Evolutionary conservation across 2,888 invertebrate species (phyloP), one percentile per base, ranked within the genome.

Genomic region (Leptodirus hochenwartii): DNA sequence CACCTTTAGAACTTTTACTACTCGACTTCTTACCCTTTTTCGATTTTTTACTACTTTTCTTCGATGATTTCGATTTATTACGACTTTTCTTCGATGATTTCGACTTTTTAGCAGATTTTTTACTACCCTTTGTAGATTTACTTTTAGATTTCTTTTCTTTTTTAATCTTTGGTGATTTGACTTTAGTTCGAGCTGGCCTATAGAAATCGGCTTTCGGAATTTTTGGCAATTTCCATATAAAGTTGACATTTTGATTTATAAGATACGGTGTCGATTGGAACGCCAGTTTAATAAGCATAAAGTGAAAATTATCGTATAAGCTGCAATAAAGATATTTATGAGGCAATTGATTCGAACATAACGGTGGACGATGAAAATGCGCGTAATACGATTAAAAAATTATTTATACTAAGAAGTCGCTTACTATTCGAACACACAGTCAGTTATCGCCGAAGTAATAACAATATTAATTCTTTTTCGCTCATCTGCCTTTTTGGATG

Each of bases 401-500:
- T 14, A 5, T 5, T 15, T 10, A 26, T 6, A 5, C 15, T 26
- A 28, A 17, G 20, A 23, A 23, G 15, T 32, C 24, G 40, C 50
- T 47, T 44, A 55, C 51, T 53, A 52, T 34, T 54, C 51, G 38
- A 51, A 48, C 20, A 53, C 42, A 32, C 53, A 49, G 34, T 56
- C 45, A 29, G 51, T 49, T 14, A 55, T 47, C 5, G 51, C 50
- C 34, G 49, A 39, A 10, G 53, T 33, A 2, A 47, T 43, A 13
- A 49, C 49, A 30, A 44, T 45, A 34, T 49, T 50, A 10, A 50
- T 28, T 29, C 49, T 47, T 14, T 43, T 37, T 9, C 42, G 27
- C 14, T 43, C 34, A 11, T 39, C 24, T 4, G 27, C 25, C 8
- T 29, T 11, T 8, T 9, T 9, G 20, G 20, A 9, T 6, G 14